Evolutionary conservation across 2,797 vertebrate species (phyloP), one percentile per base, ranked within the genome.

Genomic region (Rhinatrema bivittatum): DNA sequence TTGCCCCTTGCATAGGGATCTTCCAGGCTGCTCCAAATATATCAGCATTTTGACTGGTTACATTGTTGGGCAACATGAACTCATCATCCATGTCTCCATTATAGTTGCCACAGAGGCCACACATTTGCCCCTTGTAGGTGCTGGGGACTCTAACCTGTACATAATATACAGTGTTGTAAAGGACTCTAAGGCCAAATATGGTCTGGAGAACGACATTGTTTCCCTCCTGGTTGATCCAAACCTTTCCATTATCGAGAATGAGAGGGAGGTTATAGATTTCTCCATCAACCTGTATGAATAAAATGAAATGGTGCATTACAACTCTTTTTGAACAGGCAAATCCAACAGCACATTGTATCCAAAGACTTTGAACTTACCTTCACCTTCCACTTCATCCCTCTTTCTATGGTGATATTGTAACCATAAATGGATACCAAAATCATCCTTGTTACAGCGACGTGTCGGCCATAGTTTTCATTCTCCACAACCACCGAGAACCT

Each of bases 31-130:
- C 43, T 16, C 20, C 66, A 50, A 72, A 78, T 22, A 48, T 35
- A 10, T 60, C 32, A 4, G 38, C 37, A 26, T 27, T 53, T 19
- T 59, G 26, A 5, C 9, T 32, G 0, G 55, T 40, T 6, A 50
- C 19, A 3, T 50, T 68, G 2, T 20, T 55, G 24, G 58, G 63
- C 3, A 35, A 34, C 1, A 9, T 16, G 41, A 80, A 53, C 30
- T 84, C 75, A 20, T 81, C 60, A 0, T 12, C 9, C 2, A 68
- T 43, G 16, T 78, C 33, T 25, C 38, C 43, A 53, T 76, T 83
- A 30, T 71, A 76, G 36, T 85, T 74, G 16, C 67, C 71, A 9
- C 75, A 81, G 5, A 79, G 50, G 21, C 82, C 73, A 43, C 72
- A 77, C 25, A 70, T 48, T 20, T 65, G 14, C 33, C 68, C 56